Conservation (phyloP, 1,140 invertebrate species). For the Piezodorus guildinii region DNA sequence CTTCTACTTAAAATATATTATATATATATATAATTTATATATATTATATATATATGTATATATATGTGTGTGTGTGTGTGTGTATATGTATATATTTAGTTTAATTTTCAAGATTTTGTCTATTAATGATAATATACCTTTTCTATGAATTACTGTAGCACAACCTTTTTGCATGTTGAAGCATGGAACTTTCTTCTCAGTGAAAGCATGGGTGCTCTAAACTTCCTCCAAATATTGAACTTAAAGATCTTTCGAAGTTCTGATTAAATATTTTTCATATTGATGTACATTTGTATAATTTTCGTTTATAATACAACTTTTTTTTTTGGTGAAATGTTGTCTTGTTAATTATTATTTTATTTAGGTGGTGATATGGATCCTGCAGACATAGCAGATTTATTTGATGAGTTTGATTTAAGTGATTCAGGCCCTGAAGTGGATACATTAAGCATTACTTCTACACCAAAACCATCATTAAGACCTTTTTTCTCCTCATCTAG, state of each 20-base stretch:
- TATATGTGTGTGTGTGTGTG: too few species aligned
- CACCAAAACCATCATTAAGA: slow-evolving; percentile 85
- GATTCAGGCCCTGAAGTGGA: slow-evolving; percentile 91
- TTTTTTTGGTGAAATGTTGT: not conserved
- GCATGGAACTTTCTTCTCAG: too few species aligned
- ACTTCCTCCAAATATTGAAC: not conserved
- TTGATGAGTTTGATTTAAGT: slow-evolving; percentile 79
- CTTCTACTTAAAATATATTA: too few species aligned
- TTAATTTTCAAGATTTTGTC: too few species aligned
- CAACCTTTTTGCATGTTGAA: too few species aligned
- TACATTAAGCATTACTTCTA: slow-evolving; percentile 90
- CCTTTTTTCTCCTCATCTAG: slow-evolving; percentile 91
- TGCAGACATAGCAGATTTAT: slow-evolving; percentile 58
- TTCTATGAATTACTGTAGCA: too few species aligned
- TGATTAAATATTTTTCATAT: not conserved
- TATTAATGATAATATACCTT: too few species aligned
- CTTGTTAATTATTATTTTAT: slow-evolving; percentile 27
- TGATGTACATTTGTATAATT: not conserved
- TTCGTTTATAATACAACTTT: not conserved
- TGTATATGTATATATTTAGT: too few species aligned
- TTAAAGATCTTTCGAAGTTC: slow-evolving; percentile 2
- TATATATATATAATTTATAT: too few species aligned
- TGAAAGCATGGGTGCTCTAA: too few species aligned
- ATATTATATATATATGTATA: too few species aligned
- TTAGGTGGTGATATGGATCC: slow-evolving; percentile 44